These are phyloP conservation scores for Rhyacophila evoluta DNA, from an alignment of 2,888 invertebrate genomes.

Conservation along the genomic window DNA sequence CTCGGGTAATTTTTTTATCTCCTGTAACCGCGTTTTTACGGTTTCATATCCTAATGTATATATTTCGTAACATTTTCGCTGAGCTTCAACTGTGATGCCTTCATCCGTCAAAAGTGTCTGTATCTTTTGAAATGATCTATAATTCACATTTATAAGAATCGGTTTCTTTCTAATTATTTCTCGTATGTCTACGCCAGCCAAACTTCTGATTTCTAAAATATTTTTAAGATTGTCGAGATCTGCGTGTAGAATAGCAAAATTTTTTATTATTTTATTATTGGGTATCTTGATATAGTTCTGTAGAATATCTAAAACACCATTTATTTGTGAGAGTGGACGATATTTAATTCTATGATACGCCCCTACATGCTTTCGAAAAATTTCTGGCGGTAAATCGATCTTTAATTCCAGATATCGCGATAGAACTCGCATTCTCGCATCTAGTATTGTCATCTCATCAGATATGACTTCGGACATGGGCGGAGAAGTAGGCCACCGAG, in stretches of 20 bases:
- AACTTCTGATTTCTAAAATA: conserved; percentile 60
- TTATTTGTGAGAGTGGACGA: conserved; percentile 63
- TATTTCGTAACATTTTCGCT: conserved; percentile 65
- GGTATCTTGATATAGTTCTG: conserved; percentile 63
- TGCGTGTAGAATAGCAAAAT: conserved; percentile 64
- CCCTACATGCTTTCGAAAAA: neutral
- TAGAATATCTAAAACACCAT: conserved; percentile 62
- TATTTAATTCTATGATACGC: conserved; percentile 59
- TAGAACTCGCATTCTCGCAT: neutral
- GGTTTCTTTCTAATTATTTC: conserved; percentile 65
- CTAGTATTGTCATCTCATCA: neutral
- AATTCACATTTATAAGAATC: conserved; percentile 62
- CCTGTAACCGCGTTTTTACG: conserved; percentile 55
- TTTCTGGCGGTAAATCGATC: neutral
- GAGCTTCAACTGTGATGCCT: conserved; percentile 63
- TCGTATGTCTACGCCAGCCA: conserved; percentile 66
- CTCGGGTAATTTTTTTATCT: conserved; percentile 33
- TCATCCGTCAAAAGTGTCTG: conserved; percentile 62
- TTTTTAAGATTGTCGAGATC: conserved; percentile 65
- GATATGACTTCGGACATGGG: neutral
- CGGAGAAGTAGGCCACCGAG: neutral
- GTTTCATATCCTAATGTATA: conserved; percentile 64
- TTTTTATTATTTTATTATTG: conserved; percentile 63
- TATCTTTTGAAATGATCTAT: conserved; percentile 60
- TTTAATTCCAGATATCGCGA: neutral